Percentiles rank a stretch among this genome's conserved stretches.
Conservation (phyloP, 2,113 vertebrate species). For the Callithrix jacchus region DNA sequence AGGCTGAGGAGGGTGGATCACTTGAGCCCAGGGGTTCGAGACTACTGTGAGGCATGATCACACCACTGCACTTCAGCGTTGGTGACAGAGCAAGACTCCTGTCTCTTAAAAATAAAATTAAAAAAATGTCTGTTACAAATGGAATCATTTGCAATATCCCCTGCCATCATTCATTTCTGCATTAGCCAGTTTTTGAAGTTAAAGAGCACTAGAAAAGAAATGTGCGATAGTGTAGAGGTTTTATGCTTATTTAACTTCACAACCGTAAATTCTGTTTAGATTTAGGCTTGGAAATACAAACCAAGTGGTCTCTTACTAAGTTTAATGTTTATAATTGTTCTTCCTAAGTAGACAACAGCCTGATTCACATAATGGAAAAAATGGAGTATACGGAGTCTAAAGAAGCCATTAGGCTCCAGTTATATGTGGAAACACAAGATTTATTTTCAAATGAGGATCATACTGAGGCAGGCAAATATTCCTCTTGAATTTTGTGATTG, state of each 20-base stretch:
- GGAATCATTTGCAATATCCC: too few species aligned
- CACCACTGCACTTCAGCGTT: too few species aligned
- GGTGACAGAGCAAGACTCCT: too few species aligned
- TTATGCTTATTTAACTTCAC: neutral
- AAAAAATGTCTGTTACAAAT: neutral
- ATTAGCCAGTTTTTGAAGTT: neutral
- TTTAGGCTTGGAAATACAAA: conserved; percentile 6
- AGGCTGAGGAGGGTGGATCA: too few species aligned
- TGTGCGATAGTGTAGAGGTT: neutral
- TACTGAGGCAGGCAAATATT: neutral
- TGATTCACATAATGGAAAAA: neutral
- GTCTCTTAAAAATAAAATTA: too few species aligned
- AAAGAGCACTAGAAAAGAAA: neutral
- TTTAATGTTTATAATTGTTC: neutral
- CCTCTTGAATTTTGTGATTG: neutral
- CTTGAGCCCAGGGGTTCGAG: too few species aligned
- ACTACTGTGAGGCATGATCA: too few species aligned
- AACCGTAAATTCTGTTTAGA: neutral
- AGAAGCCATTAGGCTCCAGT: neutral
- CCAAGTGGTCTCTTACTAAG: neutral
- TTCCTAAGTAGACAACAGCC: neutral
- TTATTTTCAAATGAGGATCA: neutral
- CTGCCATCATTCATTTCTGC: neutral
- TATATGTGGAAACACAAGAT: neutral
- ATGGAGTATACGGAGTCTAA: neutral